Evolutionary conservation across 2,888 invertebrate species (phyloP), one percentile per base, ranked within the genome.

Genomic region (Hemicrepidius hirtus): DNA sequence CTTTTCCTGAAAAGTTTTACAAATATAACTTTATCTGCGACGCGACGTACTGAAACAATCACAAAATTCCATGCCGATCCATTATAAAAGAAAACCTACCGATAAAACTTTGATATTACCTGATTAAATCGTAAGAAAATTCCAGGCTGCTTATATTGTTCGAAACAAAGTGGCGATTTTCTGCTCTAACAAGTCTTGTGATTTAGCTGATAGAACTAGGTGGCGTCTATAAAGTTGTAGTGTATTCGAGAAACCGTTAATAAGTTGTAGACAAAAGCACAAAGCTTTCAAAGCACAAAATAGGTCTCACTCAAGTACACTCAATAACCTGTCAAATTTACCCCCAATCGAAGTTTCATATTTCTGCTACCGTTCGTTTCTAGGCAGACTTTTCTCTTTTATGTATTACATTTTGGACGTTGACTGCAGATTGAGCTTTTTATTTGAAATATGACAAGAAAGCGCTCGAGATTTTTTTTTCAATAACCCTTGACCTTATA

Each of bases 161-260:
- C 4, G 3, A 13, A 18, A 24, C 53, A 28, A 24, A 53, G 53
- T 13, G 4, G 7, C n/a, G 53, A 53, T 53, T 53, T 53, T 53
- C 53, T n/a, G n/a, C 53, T 9, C 53, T 28, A 28, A 53, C 53
- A 53, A 28, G 28, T 53, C 13, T 3, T 16, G 20, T 28, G 53
- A 53, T 63, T 63, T 13, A 46, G 46, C 32, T 46, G 46, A 46
- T 46, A 32, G 35, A 37, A 37, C 64, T 50, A 37, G 64, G 64
- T 64, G 32, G 49, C 24, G 28, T 57, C 24, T 66, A 57, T 57
- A 66, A 66, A 57, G 57, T 35, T 40, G 18, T 32, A 28, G 37
- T 44, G 46, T 67, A 67, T 35, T 67, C 59, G 50, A 49, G 49
- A 55, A 68, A 68, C 68, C 60, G 68, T 68, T 68, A 68, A 68